Conservation (phyloP, 2,888 invertebrate genomes). For the Phyllotreta cruciferae region DNA sequence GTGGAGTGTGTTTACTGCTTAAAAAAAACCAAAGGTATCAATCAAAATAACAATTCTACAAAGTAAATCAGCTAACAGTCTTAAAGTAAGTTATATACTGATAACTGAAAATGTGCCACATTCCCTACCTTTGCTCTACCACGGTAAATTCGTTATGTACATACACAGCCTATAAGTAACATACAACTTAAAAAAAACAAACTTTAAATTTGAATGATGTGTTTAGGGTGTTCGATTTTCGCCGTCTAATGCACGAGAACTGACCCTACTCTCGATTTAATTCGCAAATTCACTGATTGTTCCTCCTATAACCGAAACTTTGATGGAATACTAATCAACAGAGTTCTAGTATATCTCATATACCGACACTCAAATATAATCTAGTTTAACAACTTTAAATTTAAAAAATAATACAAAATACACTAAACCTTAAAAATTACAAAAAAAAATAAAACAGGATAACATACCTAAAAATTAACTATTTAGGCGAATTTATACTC, state of each 20-base stretch:
- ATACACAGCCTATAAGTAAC: constrained; percentile 60
- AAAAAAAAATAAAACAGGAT: constrained; percentile 15
- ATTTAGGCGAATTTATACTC: neutral
- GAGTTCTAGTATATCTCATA: constrained; percentile 4
- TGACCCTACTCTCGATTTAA: constrained; percentile 5
- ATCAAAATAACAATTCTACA: constrained; percentile 52
- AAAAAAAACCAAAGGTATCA: constrained; percentile 34
- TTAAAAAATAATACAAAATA: constrained; percentile 28
- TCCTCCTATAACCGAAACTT: constrained; percentile 11
- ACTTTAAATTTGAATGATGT: constrained; percentile 24
- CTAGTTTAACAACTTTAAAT: constrained; percentile 12
- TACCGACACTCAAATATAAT: constrained; percentile 16
- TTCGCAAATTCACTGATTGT: constrained; percentile 16
- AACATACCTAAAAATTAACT: constrained; percentile 16
- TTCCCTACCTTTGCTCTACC: constrained; percentile 56
- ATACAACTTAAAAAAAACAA: constrained; percentile 44
- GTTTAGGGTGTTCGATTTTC: constrained; percentile 28
- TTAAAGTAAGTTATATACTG: constrained; percentile 59
- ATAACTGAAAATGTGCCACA: constrained; percentile 56
- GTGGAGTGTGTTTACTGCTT: constrained; percentile 36
- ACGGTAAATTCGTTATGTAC: constrained; percentile 54
- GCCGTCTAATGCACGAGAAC: constrained; percentile 25
- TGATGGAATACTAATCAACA: constrained; percentile 9
- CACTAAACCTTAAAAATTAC: constrained; percentile 22
- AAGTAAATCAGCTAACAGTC: constrained; percentile 59